Conservation (phyloP, 2,113 vertebrate species). For the Peromyscus polionotus region DNA sequence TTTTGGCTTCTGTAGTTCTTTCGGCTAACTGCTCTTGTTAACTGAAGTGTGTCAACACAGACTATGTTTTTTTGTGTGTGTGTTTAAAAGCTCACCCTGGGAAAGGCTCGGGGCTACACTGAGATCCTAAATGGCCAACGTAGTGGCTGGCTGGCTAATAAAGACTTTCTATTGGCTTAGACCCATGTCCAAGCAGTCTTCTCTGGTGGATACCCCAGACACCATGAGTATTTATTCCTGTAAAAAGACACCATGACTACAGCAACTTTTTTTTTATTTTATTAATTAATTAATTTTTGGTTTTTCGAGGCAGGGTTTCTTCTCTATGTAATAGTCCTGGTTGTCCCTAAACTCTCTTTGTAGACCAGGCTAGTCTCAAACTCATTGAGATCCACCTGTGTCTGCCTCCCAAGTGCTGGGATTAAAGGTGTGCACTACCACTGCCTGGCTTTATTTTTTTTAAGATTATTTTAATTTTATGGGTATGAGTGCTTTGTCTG, state of each 20-base stretch:
- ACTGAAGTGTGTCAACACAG: neutral
- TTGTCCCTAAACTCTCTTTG: neutral
- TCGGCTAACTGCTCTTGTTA: neutral
- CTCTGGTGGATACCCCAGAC: neutral
- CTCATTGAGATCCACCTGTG: neutral
- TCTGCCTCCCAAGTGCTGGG: neutral
- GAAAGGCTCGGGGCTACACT: neutral
- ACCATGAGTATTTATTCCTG: neutral
- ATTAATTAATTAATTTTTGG: neutral
- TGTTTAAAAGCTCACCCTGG: neutral
- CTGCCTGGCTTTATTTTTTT: neutral
- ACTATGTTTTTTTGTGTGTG: neutral
- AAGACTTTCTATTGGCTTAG: neutral
- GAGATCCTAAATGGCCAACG: neutral
- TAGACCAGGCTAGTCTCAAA: neutral
- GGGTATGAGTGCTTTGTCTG: neutral
- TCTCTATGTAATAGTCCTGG: neutral
- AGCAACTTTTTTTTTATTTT: neutral
- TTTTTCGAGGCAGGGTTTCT: neutral
- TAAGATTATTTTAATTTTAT: neutral
- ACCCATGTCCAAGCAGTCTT: neutral
- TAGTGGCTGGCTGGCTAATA: neutral
- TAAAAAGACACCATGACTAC: neutral
- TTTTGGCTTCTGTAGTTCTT: neutral
- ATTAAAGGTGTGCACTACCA: neutral